Evolutionary conservation across 2,113 vertebrate species (phyloP).

Genomic region (Physeter macrocephalus): DNA sequence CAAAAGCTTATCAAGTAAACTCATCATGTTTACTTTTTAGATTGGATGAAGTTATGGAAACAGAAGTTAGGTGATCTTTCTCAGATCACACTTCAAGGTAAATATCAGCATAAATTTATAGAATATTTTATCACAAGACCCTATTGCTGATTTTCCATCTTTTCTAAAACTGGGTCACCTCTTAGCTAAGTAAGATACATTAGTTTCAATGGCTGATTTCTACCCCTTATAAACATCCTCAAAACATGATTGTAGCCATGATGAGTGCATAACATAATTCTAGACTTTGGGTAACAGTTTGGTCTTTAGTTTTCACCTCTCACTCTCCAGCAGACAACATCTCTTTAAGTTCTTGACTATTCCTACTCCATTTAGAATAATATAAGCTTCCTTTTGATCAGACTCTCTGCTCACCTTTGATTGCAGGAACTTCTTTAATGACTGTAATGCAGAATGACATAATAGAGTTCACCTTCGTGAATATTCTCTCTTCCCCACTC

Average conservation of each 20-base stretch:
- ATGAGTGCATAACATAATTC: neutral
- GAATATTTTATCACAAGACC: neutral
- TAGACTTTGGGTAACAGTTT: neutral
- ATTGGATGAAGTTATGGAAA: neutral
- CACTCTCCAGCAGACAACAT: neutral
- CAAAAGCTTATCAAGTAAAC: neutral
- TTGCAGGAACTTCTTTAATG: neutral
- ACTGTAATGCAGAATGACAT: neutral
- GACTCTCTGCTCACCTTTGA: neutral
- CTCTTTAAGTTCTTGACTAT: neutral
- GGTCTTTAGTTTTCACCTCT: neutral
- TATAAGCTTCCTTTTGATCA: neutral
- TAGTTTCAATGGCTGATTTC: neutral
- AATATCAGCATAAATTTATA: neutral
- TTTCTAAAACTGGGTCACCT: neutral
- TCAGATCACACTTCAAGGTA: conserved; percentile 17
- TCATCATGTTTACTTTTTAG: conserved; percentile 16
- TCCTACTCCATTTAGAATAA: neutral
- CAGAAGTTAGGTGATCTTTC: neutral
- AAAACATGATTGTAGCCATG: neutral
- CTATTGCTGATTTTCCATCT: neutral
- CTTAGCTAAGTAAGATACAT: neutral
- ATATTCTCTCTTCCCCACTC: neutral
- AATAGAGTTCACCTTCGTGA: neutral
- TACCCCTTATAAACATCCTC: neutral